Base-by-base conservation (phyloP, 2,113 vertebrate genomes). In the Zosterops hypoxanthus region DNA sequence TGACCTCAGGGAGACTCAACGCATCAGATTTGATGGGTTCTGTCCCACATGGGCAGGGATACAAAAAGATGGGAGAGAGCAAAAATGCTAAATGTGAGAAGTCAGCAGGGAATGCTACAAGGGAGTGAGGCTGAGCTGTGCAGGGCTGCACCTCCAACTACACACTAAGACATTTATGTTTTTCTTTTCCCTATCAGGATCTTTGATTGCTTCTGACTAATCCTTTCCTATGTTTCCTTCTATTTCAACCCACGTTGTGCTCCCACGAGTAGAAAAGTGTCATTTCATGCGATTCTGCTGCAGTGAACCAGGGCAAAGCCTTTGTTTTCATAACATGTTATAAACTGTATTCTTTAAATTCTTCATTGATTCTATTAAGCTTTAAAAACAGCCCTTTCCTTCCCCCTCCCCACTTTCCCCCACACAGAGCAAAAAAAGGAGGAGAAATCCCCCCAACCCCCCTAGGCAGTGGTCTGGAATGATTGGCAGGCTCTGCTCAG, bases 361-460 rank as follows among this genome's bases (percentile, higher is more conserved):
- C 87, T 95, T 97, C 75, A 52, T 86, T 92, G 91, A 95, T 87
- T 95, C 84, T 91, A 86, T 94, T 94, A 91, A 95, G 82, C 72
- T 92, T 92, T 95, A 91, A 85, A 95, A 95, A 90, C 59, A 93
- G 36, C 15, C 46, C 18, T 95, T 95, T 89, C 49, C 53, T 25
- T 79, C 66, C 71, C 28, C 34, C 28, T 77, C n/a, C 24, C 53
- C 29, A 60, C 8, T 23, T 72, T 22, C 39, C 26, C 55, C 33
- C 42, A 34, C 44, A 26, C 4, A 13, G 28, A 9, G 21, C 14
- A 44, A 14, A 46, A 61, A 49, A 44, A 63, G 25, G 19, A 82
- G 44, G 24, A 75, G 39, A 72, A 83, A 55, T 72, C 7, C 17
- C n/a, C 50, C 22, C 15, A 18, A 3, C 50, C 12, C 65, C 83